These are phyloP conservation scores for Isotomurus palustris DNA, from an alignment of 2,888 invertebrate genomes.

Conservation along the genomic window DNA sequence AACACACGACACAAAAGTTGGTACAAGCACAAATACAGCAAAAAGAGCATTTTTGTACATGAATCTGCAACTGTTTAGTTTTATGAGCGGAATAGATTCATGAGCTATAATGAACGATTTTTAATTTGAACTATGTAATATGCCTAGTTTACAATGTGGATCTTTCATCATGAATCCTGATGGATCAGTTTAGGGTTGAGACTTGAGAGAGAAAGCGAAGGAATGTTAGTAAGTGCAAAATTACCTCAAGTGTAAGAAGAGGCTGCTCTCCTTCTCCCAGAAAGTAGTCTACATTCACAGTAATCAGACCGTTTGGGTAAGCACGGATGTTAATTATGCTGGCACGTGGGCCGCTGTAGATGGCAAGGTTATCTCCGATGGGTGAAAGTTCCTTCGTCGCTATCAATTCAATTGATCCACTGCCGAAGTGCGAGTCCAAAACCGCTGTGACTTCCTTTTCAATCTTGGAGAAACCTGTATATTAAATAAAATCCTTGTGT, in stretches of 20 bases:
- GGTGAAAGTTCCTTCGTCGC: slow-evolving; percentile 64
- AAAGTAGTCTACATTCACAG: slow-evolving; percentile 77
- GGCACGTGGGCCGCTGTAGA: slow-evolving; percentile 66
- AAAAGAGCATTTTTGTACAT: no score
- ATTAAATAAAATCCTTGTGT: not conserved
- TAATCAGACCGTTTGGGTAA: slow-evolving; percentile 61
- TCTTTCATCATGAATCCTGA: slow-evolving; percentile 3
- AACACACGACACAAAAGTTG: no score
- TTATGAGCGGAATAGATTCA: no score
- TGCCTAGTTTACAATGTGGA: no score
- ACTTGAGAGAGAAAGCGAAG: slow-evolving; percentile 5
- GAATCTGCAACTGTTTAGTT: no score
- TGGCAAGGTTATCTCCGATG: slow-evolving; percentile 62
- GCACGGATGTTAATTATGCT: slow-evolving; percentile 63
- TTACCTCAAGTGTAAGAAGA: slow-evolving; percentile 70
- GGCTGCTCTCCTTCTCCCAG: slow-evolving; percentile 69
- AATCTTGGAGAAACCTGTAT: slow-evolving; percentile 23
- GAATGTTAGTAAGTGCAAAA: not conserved
- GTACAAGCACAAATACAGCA: no score
- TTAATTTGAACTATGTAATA: no score
- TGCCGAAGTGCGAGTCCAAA: slow-evolving; percentile 35
- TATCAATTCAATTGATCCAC: slow-evolving; percentile 52
- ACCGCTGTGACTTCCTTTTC: slow-evolving; percentile 30
- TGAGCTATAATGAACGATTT: no score
- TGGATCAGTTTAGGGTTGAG: not conserved